Conservation (phyloP, 1,140 invertebrate genomes). For the Palaemon carinicauda region DNA sequence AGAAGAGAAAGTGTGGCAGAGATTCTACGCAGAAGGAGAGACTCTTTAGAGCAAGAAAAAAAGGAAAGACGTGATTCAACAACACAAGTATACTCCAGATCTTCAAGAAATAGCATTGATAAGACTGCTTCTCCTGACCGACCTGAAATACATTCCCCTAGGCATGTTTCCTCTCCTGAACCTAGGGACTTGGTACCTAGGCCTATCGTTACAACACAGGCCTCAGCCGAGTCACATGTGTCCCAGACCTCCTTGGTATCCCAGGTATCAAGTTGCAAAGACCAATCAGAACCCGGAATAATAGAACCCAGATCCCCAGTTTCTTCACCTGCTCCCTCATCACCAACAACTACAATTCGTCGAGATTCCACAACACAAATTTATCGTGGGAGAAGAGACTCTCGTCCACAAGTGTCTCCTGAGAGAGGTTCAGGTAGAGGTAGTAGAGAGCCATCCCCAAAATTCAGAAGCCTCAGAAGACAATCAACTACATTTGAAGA, state of each 20-base stretch:
- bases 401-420: conserved; percentile 76
- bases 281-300: conserved; percentile 1
- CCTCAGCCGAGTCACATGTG: conserved; percentile 48
- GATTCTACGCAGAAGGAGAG: conserved; percentile 56
- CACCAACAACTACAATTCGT: conserved; percentile 69
- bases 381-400: conserved; percentile 72
- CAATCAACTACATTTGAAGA: conserved; percentile 91
- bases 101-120: conserved; percentile 46
- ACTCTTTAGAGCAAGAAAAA: conserved; percentile 58
- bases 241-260: conserved; percentile 51
- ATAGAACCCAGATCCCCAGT: conserved; percentile 54
- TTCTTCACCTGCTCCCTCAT: conserved; percentile 59
- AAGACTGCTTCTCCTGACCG: conserved; percentile 51
- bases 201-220: conserved; percentile 44
- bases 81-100: conserved; percentile 54
- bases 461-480: conserved; percentile 77
- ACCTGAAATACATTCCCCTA: conserved; percentile 36
- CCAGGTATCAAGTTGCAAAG: conserved; percentile 33
- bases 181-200: conserved; percentile 36
- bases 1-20: conserved; percentile 58
- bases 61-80: conserved; percentile 58
- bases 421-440: conserved; percentile 64
- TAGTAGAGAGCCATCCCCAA: conserved; percentile 70
- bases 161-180: conserved; percentile 47
- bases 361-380: conserved; percentile 86